These are phyloP conservation scores for Panagrolaimus sp. DNA, from an alignment of 1,140 invertebrate species.

Conservation along the genomic window DNA sequence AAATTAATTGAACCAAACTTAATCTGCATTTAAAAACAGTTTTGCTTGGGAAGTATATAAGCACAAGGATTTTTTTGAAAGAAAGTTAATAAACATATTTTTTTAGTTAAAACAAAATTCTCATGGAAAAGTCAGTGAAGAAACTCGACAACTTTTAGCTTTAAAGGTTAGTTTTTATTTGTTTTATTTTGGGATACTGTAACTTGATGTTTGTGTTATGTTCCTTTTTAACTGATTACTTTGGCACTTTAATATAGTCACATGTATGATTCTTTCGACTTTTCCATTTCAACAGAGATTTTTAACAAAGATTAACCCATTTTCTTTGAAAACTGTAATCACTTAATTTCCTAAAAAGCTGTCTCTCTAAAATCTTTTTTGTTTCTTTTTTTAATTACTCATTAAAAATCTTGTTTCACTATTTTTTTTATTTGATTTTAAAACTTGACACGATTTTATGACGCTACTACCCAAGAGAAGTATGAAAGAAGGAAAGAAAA, in stretches of 20 bases:
- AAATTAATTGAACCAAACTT: too few species aligned
- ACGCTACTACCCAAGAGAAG: too few species aligned
- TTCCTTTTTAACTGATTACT: neutral
- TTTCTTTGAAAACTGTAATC: constrained; percentile 10
- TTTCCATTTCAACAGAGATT: constrained; percentile 13
- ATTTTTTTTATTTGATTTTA: too few species aligned
- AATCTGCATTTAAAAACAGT: too few species aligned
- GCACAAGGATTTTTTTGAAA: too few species aligned
- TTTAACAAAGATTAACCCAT: neutral
- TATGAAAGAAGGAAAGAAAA: too few species aligned
- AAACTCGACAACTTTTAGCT: constrained; percentile 57
- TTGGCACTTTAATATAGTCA: constrained; percentile 3
- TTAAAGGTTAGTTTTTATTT: constrained; percentile 58
- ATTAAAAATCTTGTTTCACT: too few species aligned
- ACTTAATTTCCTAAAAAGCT: neutral
- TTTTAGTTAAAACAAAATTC: neutral
- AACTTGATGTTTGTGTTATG: neutral
- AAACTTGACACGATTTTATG: too few species aligned
- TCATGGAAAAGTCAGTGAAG: constrained; percentile 25
- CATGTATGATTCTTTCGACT: too few species aligned
- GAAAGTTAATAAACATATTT: too few species aligned
- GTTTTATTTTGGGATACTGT: neutral
- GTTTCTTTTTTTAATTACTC: too few species aligned
- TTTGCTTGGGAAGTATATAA: too few species aligned
- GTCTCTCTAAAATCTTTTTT: neutral